Evolutionary conservation across 2,797 vertebrate genomes (phyloP).

Genomic region (Gouania willdenowi): DNA sequence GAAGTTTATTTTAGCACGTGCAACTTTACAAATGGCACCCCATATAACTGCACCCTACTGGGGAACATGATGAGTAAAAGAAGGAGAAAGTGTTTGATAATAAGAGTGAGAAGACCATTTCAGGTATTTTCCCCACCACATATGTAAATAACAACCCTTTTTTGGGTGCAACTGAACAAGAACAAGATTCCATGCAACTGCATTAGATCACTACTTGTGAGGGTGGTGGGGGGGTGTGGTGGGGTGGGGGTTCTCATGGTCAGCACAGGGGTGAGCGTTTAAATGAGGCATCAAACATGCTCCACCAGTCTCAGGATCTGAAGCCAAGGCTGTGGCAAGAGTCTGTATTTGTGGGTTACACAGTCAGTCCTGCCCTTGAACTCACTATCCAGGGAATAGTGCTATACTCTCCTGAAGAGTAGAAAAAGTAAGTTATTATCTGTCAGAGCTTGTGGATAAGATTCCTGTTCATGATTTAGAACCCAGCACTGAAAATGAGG

Average conservation of each 20-base stretch:
- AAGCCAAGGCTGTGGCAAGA: constrained; percentile 71
- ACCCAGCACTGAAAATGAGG: constrained; percentile 63
- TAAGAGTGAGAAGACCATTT: constrained; percentile 15
- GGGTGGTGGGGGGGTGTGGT: constrained; percentile 58
- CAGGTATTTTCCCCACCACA: constrained; percentile 1
- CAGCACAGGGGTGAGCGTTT: constrained; percentile 42
- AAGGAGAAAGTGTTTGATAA: constrained; percentile 34
- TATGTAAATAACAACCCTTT: constrained; percentile 23
- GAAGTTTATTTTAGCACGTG: no score
- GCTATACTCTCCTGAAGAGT: constrained; percentile 77
- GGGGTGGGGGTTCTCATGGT: constrained; percentile 53
- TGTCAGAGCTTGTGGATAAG: constrained; percentile 63
- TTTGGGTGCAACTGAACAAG: constrained; percentile 57
- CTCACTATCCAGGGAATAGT: constrained; percentile 72
- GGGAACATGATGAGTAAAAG: constrained; percentile 72
- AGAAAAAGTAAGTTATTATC: constrained; percentile 73
- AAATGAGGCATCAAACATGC: constrained; percentile 60
- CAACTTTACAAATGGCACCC: no score
- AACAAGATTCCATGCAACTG: constrained; percentile 53
- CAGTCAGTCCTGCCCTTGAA: constrained; percentile 80
- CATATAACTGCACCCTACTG: constrained; percentile 76
- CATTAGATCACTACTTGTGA: constrained; percentile 39
- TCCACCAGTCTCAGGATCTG: constrained; percentile 60
- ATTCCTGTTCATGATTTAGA: constrained; percentile 54
- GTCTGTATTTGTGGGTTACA: constrained; percentile 64